phyloP scores from a whole-genome alignment of 2,113 vertebrate genomes.

The Sula dactylatra region DNA sequence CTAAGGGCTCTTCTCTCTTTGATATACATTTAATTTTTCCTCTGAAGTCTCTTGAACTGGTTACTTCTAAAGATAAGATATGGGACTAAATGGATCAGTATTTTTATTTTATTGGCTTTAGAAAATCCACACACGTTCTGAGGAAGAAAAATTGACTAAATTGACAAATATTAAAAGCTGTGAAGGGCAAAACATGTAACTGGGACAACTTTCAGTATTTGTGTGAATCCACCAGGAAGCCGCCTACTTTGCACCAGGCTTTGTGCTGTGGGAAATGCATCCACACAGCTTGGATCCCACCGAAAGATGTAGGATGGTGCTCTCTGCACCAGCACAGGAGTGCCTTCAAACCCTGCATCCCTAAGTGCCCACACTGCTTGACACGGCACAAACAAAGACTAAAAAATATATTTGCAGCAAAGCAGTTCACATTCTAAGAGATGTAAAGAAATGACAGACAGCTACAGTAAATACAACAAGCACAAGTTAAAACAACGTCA shows the following conservation, averaged over 20 bases:
- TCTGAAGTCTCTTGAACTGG: background rate
- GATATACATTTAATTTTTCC: background rate
- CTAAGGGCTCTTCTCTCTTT: background rate
- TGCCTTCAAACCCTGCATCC: fast-evolving
- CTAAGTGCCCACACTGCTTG: background rate
- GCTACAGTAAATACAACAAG: background rate
- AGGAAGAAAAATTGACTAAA: background rate
- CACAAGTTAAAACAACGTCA: background rate
- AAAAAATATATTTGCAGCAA: background rate
- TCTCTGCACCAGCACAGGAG: background rate
- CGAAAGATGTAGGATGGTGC: background rate
- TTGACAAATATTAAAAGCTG: background rate
- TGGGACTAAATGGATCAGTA: background rate
- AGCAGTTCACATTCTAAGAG: background rate
- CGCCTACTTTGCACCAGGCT: background rate
- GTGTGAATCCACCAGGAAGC: background rate
- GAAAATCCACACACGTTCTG: background rate
- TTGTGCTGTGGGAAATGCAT: background rate
- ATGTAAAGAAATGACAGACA: background rate
- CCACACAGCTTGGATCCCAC: background rate
- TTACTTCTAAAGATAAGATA: background rate
- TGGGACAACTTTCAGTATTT: background rate
- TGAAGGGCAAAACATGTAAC: background rate
- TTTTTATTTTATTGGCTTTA: background rate
- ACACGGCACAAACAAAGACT: background rate